These are phyloP conservation scores for Bombus breviceps DNA, from an alignment of 1,140 invertebrate genomes.

Conservation along the genomic window DNA sequence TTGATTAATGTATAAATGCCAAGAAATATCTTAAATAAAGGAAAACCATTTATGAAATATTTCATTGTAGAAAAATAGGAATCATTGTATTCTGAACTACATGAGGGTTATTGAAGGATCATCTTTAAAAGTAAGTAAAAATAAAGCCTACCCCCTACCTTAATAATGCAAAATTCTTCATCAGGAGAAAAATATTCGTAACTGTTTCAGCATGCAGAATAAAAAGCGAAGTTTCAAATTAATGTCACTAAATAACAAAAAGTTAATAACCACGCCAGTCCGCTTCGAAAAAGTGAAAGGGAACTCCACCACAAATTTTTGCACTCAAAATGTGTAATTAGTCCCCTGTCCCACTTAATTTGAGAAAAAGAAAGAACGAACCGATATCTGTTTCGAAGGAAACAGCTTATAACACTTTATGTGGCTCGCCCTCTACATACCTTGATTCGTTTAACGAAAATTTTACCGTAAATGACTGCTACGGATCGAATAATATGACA, in stretches of 20 bases:
- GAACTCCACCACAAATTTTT: not conserved
- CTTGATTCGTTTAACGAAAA: not conserved
- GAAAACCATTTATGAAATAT: no score
- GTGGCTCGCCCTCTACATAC: no score
- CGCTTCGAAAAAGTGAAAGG: not conserved
- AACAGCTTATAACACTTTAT: not conserved
- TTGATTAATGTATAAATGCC: no score
- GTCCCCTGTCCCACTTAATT: not conserved
- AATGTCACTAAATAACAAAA: not conserved
- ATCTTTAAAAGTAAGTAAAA: no score
- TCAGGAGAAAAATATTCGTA: not conserved
- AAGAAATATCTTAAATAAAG: no score
- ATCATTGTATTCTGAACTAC: no score
- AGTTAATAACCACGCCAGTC: not conserved
- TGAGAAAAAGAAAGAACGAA: not conserved
- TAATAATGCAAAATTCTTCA: no score
- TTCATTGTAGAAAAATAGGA: no score
- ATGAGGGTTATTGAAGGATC: no score
- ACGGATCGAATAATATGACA: not conserved
- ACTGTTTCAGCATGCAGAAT: not conserved
- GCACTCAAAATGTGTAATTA: not conserved
- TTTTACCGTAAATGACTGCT: not conserved
- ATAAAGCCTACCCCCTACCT: not conserved
- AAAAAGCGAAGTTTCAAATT: not conserved
- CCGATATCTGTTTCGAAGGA: not conserved